Evolutionary conservation across 2,888 invertebrate genomes (phyloP).

Genomic region (Acanthosepion pharaonis): DNA sequence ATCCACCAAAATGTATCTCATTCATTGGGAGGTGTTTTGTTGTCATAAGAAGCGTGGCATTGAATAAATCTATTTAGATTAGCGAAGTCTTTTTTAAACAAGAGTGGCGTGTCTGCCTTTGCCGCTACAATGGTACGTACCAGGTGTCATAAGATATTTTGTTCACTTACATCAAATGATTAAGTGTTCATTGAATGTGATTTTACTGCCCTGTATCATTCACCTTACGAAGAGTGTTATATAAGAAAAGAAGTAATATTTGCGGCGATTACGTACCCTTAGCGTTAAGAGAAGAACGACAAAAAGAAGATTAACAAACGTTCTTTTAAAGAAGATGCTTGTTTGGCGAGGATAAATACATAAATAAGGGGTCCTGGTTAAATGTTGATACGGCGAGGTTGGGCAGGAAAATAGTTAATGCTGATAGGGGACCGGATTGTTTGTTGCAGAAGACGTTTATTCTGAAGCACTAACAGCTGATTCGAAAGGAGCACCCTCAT

Average conservation of each 20-base stretch:
- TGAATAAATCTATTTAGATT: neutral
- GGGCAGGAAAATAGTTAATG: neutral
- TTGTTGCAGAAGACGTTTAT: neutral
- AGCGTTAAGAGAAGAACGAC: neutral
- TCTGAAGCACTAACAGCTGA: slow-evolving; percentile 21
- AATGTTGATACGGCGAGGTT: neutral
- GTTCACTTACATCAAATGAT: neutral
- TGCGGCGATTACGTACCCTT: neutral
- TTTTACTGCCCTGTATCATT: neutral
- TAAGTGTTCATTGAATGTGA: neutral
- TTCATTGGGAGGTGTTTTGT: neutral
- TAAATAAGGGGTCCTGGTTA: neutral
- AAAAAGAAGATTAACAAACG: neutral
- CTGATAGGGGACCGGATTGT: slow-evolving; percentile 15
- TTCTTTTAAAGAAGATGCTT: neutral
- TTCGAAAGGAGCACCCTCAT: neutral
- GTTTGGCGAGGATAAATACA: neutral
- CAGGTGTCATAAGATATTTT: neutral
- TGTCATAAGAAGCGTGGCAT: neutral
- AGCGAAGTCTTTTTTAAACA: neutral
- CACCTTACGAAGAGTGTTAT: neutral
- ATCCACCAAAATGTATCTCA: neutral
- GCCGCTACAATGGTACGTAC: neutral
- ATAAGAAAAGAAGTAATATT: neutral
- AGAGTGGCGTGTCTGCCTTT: neutral